Evolutionary conservation across 2,888 invertebrate genomes (phyloP), one percentile per base, ranked within the genome.

Genomic region (Molanna angustata): DNA sequence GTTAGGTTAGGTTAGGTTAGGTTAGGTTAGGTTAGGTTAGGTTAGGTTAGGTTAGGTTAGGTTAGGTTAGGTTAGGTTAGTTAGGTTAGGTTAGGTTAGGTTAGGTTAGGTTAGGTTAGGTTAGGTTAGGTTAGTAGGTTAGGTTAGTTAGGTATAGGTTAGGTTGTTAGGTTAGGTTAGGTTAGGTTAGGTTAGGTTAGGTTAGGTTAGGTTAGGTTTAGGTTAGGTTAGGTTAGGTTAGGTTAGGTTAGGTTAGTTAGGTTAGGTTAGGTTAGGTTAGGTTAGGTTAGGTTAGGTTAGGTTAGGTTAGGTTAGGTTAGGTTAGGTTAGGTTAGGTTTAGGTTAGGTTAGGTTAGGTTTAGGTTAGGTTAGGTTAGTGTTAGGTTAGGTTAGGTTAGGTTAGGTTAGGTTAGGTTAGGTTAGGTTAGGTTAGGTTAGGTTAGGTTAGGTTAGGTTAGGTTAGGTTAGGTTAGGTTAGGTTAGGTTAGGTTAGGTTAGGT

Each of bases 371-470:
- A 43, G 43, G 40, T 49, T 20, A 39, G 39, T n/a, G 45, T 50
- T 55, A 51, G 57, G 46, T 48, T 48, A 54, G 56, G 57, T 54
- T 57, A 52, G 60, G 60, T 59, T 62, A 49, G 59, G 57, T 52
- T 54, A 56, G 56, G 57, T 56, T 57, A 45, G 57, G 57, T 61
- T 52, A 56, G 61, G 52, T 59, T 52, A 54, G 59, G 54, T 61
- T 54, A 49, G 58, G 59, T 57, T 61, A 58, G 54, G 61, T 57
- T 62, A 50, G 59, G 56, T 60, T 58, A 48, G 56, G 58, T 60
- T 60, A 48, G 61, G 59, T 60, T 62, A 52, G 60, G 56, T 60
- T 60, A 52, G 56, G 60, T 60, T 47, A 35, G 47, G 47, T 47
- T 47, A 47, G 47, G 47, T 48, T 48, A 40, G 48, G 48, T 48